A percentile compares a stretch with the other conserved stretches of the same genome.
Conservation (phyloP, 2,888 invertebrate genomes). For the Cataglyphis livida region DNA sequence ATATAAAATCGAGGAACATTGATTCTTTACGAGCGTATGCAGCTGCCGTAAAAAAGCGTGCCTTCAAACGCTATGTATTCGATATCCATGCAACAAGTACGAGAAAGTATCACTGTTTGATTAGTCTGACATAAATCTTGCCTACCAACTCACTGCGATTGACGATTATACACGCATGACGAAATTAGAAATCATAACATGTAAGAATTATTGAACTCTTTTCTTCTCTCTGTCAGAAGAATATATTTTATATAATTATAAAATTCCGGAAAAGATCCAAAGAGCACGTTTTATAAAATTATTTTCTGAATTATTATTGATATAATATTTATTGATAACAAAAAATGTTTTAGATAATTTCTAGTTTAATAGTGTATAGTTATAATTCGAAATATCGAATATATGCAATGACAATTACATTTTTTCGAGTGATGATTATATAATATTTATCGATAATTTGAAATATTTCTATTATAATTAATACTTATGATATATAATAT, state of each 20-base stretch:
- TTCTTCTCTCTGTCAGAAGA: not conserved
- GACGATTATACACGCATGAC: not conserved
- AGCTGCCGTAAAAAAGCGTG: slow-evolving; percentile 22
- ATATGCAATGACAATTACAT: not conserved
- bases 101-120: slow-evolving; percentile 38
- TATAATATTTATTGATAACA: not conserved
- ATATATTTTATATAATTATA: slow-evolving; percentile 4
- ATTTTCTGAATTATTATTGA: not conserved
- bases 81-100: slow-evolving; percentile 3
- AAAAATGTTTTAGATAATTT: not conserved
- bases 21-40: slow-evolving; percentile 30
- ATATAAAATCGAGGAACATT: slow-evolving; percentile 34
- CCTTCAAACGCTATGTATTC: not conserved
- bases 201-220: not conserved
- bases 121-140: not conserved
- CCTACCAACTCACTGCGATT: not conserved
- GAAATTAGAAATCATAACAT: not conserved
- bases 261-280: not conserved
- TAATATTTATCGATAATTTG: not conserved
- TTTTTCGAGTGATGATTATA: not conserved
- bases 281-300: not conserved
- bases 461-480: not conserved
- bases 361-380: not conserved
- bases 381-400: slow-evolving; percentile 4
- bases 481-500: no score